Evolutionary conservation across 1,140 invertebrate species (phyloP).

Genomic region (Drosophila sproati): DNA sequence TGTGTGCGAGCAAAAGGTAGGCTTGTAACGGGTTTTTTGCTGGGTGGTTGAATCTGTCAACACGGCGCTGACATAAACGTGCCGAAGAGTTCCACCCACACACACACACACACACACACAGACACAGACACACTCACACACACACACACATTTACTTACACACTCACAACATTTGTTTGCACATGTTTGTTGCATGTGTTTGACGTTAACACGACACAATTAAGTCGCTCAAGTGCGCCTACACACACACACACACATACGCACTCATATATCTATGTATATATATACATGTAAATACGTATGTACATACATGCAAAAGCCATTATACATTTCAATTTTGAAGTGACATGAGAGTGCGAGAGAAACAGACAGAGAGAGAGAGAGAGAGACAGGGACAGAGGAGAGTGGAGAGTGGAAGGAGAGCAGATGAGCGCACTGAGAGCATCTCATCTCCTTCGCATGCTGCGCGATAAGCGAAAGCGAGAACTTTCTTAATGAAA

Average conservation of each 20-base stretch:
- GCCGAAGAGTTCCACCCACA: conserved; percentile 33
- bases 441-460: neutral
- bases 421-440: neutral
- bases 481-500: conserved; percentile 79
- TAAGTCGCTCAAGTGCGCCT: conserved; percentile 80
- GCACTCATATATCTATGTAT: conserved; percentile 1
- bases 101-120: conserved; percentile 1
- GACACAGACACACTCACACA: conserved; percentile 11
- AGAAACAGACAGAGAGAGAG: neutral
- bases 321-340: conserved; percentile 79
- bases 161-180: conserved; percentile 70
- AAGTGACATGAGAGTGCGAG: conserved; percentile 51
- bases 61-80: conserved; percentile 63
- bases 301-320: conserved; percentile 47
- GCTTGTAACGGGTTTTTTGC: conserved; percentile 63
- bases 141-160: conserved; percentile 10
- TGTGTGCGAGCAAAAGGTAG: conserved; percentile 40
- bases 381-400: neutral
- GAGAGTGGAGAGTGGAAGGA: neutral
- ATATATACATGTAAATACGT: conserved; percentile 1
- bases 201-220: conserved; percentile 82
- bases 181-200: conserved; percentile 81
- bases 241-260: conserved; percentile 33
- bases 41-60: conserved; percentile 78
- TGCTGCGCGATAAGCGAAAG: conserved; percentile 16